A percentile compares a stretch with the other conserved stretches of the same genome.
phyloP scores from a whole-genome alignment of 2,888 invertebrate genomes.

The Amblyjoppa proteus region DNA sequence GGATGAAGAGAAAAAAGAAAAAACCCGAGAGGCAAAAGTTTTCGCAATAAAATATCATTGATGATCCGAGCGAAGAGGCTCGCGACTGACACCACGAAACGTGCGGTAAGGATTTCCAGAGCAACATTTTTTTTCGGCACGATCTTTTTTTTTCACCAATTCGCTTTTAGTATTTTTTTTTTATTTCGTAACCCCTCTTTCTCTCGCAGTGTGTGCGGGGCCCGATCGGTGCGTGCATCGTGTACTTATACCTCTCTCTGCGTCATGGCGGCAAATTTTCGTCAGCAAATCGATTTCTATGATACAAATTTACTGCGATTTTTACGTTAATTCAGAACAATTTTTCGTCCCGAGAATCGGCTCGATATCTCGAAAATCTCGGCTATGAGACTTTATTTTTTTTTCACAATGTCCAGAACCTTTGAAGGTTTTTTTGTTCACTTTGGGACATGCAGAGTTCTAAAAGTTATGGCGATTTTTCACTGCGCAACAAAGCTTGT shows the following conservation, averaged over 20 bases:
- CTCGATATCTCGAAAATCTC: slow-evolving; percentile 12
- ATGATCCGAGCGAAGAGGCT: neutral
- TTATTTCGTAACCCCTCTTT: slow-evolving; percentile 18
- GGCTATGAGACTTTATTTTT: neutral
- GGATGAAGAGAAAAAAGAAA: slow-evolving; percentile 39
- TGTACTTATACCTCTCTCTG: slow-evolving; percentile 31
- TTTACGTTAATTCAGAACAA: neutral
- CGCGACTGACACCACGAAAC: neutral
- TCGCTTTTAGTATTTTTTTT: neutral
- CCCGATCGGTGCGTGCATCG: slow-evolving; percentile 13
- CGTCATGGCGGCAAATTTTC: slow-evolving; percentile 79
- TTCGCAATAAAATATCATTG: slow-evolving; percentile 6
- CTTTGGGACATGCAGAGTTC: neutral
- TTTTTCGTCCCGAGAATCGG: neutral
- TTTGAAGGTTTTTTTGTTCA: neutral
- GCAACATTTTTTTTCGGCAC: neutral
- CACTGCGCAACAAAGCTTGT: neutral
- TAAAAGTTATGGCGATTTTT: neutral
- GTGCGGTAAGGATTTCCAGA: neutral
- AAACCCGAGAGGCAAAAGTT: neutral
- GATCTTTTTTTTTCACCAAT: neutral
- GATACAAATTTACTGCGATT: neutral
- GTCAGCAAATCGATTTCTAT: slow-evolving; percentile 62
- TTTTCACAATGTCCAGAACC: neutral
- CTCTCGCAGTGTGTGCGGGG: neutral